A percentile compares a stretch with the other conserved stretches of the same genome.
Evolutionary conservation across 2,113 vertebrate species (phyloP).

Genomic region (Dicaeum eximium): DNA sequence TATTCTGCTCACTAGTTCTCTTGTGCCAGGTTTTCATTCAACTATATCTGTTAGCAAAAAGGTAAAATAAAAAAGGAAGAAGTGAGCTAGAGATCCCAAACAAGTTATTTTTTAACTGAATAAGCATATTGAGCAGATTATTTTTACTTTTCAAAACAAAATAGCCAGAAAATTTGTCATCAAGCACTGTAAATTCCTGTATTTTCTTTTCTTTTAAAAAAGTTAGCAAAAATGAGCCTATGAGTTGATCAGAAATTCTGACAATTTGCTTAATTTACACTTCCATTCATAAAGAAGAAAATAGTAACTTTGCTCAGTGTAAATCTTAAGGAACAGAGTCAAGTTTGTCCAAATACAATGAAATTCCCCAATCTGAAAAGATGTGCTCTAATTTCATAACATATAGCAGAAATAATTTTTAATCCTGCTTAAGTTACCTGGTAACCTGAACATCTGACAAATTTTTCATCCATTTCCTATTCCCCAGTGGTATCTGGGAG

Average conservation of each 20-base stretch:
- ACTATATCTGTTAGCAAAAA: background rate
- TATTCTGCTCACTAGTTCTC: background rate
- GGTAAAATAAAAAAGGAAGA: background rate
- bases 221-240: background rate
- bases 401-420: background rate
- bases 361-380: background rate
- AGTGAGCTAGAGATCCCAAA: background rate
- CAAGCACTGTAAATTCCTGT: background rate
- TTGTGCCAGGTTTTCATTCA: background rate
- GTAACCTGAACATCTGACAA: background rate
- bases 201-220: background rate
- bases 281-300: background rate
- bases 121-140: background rate
- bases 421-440: background rate
- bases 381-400: background rate
- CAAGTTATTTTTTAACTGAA: background rate
- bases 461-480: background rate
- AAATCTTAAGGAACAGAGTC: background rate
- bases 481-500: background rate
- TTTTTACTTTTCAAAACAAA: background rate
- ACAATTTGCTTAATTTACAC: background rate
- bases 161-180: background rate
- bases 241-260: background rate
- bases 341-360: background rate
- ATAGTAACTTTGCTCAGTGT: background rate